Percentiles rank a stretch among this genome's conserved stretches.
These are phyloP conservation scores for Drymodes brunneopygia DNA, from an alignment of 2,113 vertebrate genomes.

Conservation along the genomic window DNA sequence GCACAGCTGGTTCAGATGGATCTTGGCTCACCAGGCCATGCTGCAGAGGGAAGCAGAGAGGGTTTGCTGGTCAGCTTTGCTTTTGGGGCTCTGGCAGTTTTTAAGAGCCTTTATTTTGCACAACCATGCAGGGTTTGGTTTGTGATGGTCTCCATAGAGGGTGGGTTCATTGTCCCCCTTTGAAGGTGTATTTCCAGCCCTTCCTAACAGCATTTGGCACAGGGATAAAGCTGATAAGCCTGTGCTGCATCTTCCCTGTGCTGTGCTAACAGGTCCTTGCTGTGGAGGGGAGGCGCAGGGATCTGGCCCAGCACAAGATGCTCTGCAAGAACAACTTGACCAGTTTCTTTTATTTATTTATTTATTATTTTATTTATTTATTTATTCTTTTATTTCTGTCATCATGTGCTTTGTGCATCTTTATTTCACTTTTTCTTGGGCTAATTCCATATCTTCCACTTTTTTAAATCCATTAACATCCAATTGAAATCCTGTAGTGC, in stretches of 20 bases:
- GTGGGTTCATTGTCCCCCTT: neutral
- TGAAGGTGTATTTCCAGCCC: neutral
- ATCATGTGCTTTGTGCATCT: neutral
- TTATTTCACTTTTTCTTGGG: neutral
- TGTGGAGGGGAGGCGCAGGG: neutral
- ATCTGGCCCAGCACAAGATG: neutral
- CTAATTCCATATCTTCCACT: neutral
- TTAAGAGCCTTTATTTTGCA: neutral
- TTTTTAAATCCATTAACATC: neutral
- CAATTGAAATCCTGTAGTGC: neutral
- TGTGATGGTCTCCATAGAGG: neutral
- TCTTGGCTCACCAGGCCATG: rapidly evolving
- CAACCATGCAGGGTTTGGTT: rapidly evolving
- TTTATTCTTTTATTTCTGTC: neutral
- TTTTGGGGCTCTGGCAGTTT: neutral
- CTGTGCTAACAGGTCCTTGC: rapidly evolving
- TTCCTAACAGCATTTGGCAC: neutral
- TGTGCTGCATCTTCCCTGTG: neutral
- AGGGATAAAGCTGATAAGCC: neutral
- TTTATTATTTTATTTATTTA: too few relatives aligned
- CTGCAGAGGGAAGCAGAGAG: neutral
- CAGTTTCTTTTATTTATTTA: too few relatives aligned
- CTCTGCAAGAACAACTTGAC: rapidly evolving
- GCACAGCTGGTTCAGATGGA: neutral
- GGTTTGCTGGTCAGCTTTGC: rapidly evolving